Conservation (phyloP, 64 coral and sea anemone genomes). For the Dendrophyllia cribrosa region DNA sequence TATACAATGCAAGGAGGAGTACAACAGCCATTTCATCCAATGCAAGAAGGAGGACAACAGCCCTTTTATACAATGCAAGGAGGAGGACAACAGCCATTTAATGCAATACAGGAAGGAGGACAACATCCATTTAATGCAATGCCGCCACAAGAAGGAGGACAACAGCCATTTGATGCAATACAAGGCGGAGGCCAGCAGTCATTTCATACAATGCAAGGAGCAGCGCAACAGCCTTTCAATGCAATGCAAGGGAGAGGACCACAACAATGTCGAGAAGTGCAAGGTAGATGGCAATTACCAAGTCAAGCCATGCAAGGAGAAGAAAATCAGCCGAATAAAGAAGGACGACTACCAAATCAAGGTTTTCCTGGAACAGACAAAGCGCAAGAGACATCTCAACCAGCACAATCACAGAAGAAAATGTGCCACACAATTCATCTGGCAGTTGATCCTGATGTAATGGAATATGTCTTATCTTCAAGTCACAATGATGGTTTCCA, state of each 20-base stretch:
- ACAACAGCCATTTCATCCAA: neutral
- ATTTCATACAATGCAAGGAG: neutral
- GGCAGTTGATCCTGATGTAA: conserved; percentile 41
- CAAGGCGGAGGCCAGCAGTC: neutral
- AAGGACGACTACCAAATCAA: too few species aligned
- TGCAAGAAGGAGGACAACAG: neutral
- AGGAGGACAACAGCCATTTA: too few species aligned
- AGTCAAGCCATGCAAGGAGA: neutral
- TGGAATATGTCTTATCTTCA: conserved; percentile 28
- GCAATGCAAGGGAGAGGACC: too few species aligned
- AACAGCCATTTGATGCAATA: neutral
- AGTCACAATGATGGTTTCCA: neutral
- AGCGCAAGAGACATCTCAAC: neutral
- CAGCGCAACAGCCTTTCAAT: neutral
- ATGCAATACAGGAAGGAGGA: neutral
- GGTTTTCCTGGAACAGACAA: neutral
- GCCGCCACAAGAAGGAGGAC: neutral
- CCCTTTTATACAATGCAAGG: neutral
- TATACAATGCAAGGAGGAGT: neutral
- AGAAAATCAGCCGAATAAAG: neutral
- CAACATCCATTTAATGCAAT: neutral
- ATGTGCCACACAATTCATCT: neutral
- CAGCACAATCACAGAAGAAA: neutral
- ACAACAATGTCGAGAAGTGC: neutral
- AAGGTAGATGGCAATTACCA: neutral